Base-by-base conservation (phyloP, 2,113 vertebrate genomes). In the Odontesthes bonariensis region DNA sequence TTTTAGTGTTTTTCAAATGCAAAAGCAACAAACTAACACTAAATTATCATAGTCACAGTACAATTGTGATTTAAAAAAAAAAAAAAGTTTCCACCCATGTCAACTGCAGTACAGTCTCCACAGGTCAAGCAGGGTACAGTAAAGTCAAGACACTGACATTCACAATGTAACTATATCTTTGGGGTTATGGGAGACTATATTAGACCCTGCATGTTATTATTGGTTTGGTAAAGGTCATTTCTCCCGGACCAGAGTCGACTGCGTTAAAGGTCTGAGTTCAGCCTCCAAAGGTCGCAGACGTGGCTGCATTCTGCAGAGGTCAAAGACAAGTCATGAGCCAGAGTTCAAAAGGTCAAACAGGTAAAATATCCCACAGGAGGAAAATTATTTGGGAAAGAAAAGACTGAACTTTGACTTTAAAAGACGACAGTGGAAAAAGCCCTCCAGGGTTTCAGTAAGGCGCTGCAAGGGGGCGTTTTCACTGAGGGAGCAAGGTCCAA, bases 191-290 rank as follows among this genome's bases (percentile, higher is more conserved):
- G 79, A 59, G 76, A 83, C 93, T 94, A 94, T 91, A 93, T 94
- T 93, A 93, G 86, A 90, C 90, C 33, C 67, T 19, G 38, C 42
- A 69, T 42, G 64, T 60, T 82, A 83, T 75, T 79, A 82, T 60
- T 84, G 71, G 81, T 73, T 68, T 68, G 51, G 82, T 63, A 93
- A 94, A 94, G 92, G 91, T 91, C 90, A 93, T 75, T 69, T 72
- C 69, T 61, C 13, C 12, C n/a, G 11, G 22, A 71, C 38, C 32
- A 53, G 46, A 63, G 31, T 59, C 70, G 52, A 16, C 77, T 47
- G 77, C 57, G 81, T 77, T 78, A 93, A 94, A 94, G 92, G 93
- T 93, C 87, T 31, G 78, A 92, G 93, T 93, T 92, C 92, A 92
- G 54, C 68, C 42, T 59, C 22, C 65, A 69, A 92, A 94, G 92